Conservation (phyloP, 2,797 vertebrate genomes). For the Molossus molossus region DNA sequence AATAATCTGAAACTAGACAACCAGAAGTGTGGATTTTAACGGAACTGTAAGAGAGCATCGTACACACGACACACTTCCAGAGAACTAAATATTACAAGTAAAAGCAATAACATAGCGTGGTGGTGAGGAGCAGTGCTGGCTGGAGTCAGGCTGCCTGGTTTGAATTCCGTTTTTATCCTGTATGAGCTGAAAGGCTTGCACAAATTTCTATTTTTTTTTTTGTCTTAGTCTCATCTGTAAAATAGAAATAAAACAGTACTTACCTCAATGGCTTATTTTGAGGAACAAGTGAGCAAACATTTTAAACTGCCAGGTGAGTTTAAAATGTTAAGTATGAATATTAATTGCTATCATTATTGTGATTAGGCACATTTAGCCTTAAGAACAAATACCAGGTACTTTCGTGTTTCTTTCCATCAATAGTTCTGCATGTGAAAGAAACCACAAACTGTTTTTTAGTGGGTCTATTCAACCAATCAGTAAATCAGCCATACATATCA, state of each 20-base stretch:
- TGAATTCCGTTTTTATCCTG: background rate
- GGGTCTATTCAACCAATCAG: background rate
- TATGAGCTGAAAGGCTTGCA: background rate
- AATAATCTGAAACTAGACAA: constrained; percentile 18
- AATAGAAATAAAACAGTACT: constrained; percentile 13
- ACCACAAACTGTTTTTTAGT: background rate
- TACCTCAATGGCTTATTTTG: background rate
- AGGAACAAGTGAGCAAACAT: constrained; percentile 42
- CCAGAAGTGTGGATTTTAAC: background rate
- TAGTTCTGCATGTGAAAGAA: constrained; percentile 22
- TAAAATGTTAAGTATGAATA: background rate
- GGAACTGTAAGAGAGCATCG: background rate
- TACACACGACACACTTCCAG: background rate
- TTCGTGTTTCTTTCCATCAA: background rate
- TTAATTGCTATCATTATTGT: background rate
- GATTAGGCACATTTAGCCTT: background rate
- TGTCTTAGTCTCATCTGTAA: constrained; percentile 1
- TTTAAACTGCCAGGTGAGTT: background rate
- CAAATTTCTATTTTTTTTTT: background rate
- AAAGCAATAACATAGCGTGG: background rate
- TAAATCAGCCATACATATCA: background rate
- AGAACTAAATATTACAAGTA: background rate
- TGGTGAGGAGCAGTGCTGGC: rapidly evolving
- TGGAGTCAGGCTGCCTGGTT: background rate
- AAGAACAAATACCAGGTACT: background rate